A percentile compares a stretch with the other conserved stretches of the same genome.
Evolutionary conservation across 2,797 vertebrate species (phyloP).

Genomic region (Chelonia mydas): DNA sequence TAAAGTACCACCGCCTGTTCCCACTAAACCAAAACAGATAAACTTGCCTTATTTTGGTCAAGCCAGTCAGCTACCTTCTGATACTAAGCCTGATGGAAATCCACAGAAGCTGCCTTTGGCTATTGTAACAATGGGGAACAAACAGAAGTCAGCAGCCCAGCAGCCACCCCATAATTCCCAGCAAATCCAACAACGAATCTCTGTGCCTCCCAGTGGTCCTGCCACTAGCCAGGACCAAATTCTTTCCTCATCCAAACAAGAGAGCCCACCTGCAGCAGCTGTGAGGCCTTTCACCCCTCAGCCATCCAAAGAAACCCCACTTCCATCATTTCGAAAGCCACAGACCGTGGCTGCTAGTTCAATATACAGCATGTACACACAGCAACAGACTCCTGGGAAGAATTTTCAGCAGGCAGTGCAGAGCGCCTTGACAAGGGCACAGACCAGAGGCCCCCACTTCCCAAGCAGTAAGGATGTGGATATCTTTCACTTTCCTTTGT

Average conservation of each 20-base stretch:
- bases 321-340: constrained; percentile 87
- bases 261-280: constrained; percentile 91
- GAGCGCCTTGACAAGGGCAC: constrained; percentile 83
- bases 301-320: constrained; percentile 87
- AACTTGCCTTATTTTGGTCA: constrained; percentile 86
- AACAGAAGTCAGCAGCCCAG: constrained; percentile 83
- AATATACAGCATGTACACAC: constrained; percentile 98
- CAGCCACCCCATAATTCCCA: constrained; percentile 75
- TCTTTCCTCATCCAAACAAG: constrained; percentile 88
- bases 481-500: fast-evolving
- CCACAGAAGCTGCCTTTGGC: constrained; percentile 82
- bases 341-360: constrained; percentile 92
- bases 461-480: constrained; percentile 85
- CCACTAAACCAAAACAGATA: constrained; percentile 94
- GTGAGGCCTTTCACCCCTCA: constrained; percentile 97
- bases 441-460: constrained; percentile 87
- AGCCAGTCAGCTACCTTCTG: constrained; percentile 72
- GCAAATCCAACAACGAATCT: constrained; percentile 77
- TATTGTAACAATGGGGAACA: constrained; percentile 83
- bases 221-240: constrained; percentile 79
- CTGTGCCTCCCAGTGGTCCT: constrained; percentile 77
- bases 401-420: constrained; percentile 87
- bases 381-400: constrained; percentile 86
- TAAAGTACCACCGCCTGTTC: constrained; percentile 97
- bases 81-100: constrained; percentile 77